Base-by-base conservation (phyloP, 2,113 vertebrate genomes). In the Thryonomys swinderianus region DNA sequence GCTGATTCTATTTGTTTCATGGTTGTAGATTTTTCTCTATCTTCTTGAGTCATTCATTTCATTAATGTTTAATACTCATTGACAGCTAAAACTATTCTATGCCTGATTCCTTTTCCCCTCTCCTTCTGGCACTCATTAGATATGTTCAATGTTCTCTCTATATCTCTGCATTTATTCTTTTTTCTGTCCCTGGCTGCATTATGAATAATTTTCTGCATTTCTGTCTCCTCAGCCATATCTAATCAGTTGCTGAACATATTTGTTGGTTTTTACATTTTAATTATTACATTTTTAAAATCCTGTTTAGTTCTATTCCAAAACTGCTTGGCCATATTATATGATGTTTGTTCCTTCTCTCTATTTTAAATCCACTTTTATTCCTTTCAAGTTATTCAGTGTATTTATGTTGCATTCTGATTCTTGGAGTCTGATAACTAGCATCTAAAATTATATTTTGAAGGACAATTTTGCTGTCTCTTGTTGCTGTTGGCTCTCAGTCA, bases 281-380 rank as follows among this genome's bases (percentile, higher is more conserved):
- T 69, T 45, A 83, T 91, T 67, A 9, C 92, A 34, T 76, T 89
- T 88, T 64, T 57, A 21, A 95, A 93, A 55, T 76, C 45, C 20
- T 37, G 20, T 85, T 95, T 88, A 62, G 18, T 61, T 64, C 37
- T 73, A 5, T 40, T 87, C 82, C 34, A 91, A 11, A 62, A 92
- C 37, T 34, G 23, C 27, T 62, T 80, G 67, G 21, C 37, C 62
- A 14, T 88, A 73, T 53, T 87, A 84, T 53, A 16, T 83, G 55
- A 42, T 76, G 14, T 27, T 64, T 85, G 8, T 37, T 85, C 16
- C 64, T 79, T 76, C 53, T 66, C 61, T 10, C 23, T 79, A 48
- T 96, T 71, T 89, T 71, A 78, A 91, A 95, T 59, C 89, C 18
- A 73, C n/a, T 66, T 88, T 93, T 57, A 64, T 86, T 48, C 48